Percentiles rank a stretch among this genome's conserved stretches.
phyloP scores from a whole-genome alignment of 2,797 vertebrate species.

The Falco rusticolus region DNA sequence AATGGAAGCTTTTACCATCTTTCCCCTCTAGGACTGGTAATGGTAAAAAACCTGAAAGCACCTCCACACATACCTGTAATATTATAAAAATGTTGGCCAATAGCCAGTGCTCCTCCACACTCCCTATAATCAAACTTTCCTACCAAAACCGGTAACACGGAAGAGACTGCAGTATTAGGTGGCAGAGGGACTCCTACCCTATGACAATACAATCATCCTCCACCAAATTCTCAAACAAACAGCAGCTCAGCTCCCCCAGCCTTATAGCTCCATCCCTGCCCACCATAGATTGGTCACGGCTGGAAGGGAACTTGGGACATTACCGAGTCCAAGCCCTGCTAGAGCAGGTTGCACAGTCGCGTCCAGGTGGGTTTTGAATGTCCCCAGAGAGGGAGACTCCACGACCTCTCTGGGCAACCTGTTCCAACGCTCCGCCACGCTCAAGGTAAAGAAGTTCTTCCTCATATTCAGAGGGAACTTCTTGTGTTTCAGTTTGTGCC shows the following conservation, averaged over 20 bases:
- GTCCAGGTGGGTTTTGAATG: too few species aligned
- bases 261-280: background rate
- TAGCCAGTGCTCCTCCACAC: background rate
- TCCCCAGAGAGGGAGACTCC: too few species aligned
- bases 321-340: too few species aligned
- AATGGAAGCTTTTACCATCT: background rate
- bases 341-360: too few species aligned
- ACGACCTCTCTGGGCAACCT: too few species aligned
- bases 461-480: too few species aligned
- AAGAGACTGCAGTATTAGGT: background rate
- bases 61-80: background rate
- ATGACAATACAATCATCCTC: background rate
- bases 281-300: too few species aligned
- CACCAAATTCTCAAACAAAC: background rate
- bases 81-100: background rate
- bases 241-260: background rate
- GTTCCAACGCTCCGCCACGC: too few species aligned
- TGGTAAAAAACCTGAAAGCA: background rate
- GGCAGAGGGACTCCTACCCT: background rate
- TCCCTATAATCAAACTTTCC: background rate
- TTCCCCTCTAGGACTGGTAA: background rate
- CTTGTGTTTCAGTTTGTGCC: too few species aligned
- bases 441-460: too few species aligned
- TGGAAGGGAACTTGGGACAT: too few species aligned
- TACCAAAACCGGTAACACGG: background rate